Conservation (phyloP, 2,888 invertebrate species). For the Dicranocentrus wangi region DNA sequence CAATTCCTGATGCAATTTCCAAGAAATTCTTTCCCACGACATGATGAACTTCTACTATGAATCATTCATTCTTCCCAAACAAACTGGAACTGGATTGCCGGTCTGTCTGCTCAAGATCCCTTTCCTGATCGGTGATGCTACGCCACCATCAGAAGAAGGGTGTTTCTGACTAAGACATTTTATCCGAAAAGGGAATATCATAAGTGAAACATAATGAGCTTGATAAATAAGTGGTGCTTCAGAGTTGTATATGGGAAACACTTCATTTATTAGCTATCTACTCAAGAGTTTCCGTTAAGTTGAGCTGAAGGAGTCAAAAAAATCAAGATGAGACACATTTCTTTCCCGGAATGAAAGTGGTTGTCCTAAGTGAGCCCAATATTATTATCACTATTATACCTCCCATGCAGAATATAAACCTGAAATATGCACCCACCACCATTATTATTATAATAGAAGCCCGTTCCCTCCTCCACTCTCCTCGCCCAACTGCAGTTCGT, state of each 20-base stretch:
- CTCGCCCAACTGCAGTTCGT: background rate
- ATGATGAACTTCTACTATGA: too few relatives aligned
- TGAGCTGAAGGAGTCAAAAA: constrained; percentile 24
- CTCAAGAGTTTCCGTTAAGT: too few relatives aligned
- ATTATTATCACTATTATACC: constrained; percentile 29
- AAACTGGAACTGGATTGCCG: too few relatives aligned
- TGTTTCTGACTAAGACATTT: too few relatives aligned
- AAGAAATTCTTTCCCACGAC: too few relatives aligned
- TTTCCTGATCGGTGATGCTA: too few relatives aligned
- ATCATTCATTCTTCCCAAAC: too few relatives aligned
- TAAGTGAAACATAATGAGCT: constrained; percentile 41
- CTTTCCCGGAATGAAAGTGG: constrained; percentile 19
- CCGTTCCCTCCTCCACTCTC: background rate
- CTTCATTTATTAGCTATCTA: constrained; percentile 49
- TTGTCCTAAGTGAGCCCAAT: constrained; percentile 36
- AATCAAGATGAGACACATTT: constrained; percentile 34
- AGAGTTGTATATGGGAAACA: constrained; percentile 8
- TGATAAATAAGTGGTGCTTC: constrained; percentile 32
- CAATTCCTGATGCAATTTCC: too few relatives aligned
- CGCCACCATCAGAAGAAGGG: too few relatives aligned
- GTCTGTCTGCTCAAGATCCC: too few relatives aligned
- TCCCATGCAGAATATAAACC: background rate
- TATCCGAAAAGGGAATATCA: too few relatives aligned
- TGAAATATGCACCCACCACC: background rate
- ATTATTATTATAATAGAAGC: constrained; percentile 11